Evolutionary conservation across 2,113 vertebrate species (phyloP).

Genomic region (Abramis brama): DNA sequence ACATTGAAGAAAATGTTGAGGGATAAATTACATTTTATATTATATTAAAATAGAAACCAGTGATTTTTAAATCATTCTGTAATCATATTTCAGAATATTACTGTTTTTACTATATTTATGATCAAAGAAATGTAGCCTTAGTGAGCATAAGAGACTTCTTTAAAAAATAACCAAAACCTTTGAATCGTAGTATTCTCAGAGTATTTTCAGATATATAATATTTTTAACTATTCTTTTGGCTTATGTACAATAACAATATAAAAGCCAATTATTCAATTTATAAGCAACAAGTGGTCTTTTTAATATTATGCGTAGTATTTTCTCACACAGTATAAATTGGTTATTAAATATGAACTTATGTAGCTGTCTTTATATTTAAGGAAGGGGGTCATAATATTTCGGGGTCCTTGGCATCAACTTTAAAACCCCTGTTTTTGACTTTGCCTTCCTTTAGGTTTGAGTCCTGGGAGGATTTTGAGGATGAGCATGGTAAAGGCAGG

Average conservation of each 20-base stretch:
- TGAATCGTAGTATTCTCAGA: too few relatives aligned
- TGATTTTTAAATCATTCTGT: not conserved
- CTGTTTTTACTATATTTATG: not conserved
- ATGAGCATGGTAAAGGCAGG: conserved; percentile 91
- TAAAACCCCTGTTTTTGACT: not conserved
- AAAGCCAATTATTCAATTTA: not conserved
- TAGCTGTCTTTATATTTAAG: not conserved
- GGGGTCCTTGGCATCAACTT: not conserved
- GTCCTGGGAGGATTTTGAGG: conserved; percentile 98
- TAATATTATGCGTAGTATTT: not conserved
- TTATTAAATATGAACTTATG: not conserved
- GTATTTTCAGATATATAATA: too few relatives aligned
- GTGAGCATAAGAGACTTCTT: not conserved
- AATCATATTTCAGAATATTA: not conserved
- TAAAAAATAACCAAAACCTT: too few relatives aligned
- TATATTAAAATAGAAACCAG: not conserved
- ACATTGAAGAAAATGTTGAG: not conserved
- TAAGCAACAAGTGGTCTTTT: not conserved
- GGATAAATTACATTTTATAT: not conserved
- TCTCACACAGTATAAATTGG: not conserved
- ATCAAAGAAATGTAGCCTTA: not conserved
- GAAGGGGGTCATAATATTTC: not conserved
- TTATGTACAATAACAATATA: too few relatives aligned
- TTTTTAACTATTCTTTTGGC: too few relatives aligned
- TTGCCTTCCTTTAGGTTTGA: conserved; percentile 82